phyloP scores from a whole-genome alignment of 2,888 invertebrate species.

The Malthinus seriepunctatus region DNA sequence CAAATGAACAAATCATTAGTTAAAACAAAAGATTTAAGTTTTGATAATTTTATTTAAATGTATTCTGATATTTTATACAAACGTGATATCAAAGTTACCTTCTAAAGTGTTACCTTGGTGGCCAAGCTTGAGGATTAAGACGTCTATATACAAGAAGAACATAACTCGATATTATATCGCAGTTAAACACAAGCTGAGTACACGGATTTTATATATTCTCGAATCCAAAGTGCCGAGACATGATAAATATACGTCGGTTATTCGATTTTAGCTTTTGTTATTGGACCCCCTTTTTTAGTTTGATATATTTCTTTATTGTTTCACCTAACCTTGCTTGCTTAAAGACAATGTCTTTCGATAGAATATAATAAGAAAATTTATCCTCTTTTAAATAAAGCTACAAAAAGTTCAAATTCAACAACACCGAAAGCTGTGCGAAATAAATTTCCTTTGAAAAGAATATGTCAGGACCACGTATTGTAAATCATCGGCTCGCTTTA shows the following conservation, averaged over 20 bases:
- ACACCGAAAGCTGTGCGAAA: too few species aligned
- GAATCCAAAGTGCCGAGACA: constrained; percentile 42
- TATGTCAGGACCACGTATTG: too few species aligned
- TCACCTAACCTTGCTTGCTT: constrained; percentile 20
- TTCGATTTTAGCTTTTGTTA: constrained; percentile 40
- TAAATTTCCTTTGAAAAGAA: too few species aligned
- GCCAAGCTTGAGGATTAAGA: constrained; percentile 48
- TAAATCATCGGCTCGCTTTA: too few species aligned
- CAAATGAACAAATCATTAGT: constrained; percentile 36
- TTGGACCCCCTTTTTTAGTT: constrained; percentile 33
- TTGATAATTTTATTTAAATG: constrained; percentile 12
- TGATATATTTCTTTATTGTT: constrained; percentile 42
- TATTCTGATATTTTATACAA: too few species aligned
- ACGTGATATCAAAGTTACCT: constrained; percentile 31
- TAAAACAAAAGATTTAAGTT: constrained; percentile 35
- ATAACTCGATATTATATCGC: constrained; percentile 47
- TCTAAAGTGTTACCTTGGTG: constrained; percentile 40
- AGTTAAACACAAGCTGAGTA: constrained; percentile 46
- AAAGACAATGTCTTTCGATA: background rate
- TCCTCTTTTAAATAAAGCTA: too few species aligned
- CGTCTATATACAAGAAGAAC: constrained; percentile 42
- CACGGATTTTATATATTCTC: constrained; percentile 45
- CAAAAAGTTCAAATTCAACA: too few species aligned
- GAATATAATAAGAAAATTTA: too few species aligned
- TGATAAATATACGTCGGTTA: constrained; percentile 46